A percentile compares a stretch with the other conserved stretches of the same genome.
phyloP scores from a whole-genome alignment of 2,797 vertebrate genomes.

The Naso thynnoides region DNA sequence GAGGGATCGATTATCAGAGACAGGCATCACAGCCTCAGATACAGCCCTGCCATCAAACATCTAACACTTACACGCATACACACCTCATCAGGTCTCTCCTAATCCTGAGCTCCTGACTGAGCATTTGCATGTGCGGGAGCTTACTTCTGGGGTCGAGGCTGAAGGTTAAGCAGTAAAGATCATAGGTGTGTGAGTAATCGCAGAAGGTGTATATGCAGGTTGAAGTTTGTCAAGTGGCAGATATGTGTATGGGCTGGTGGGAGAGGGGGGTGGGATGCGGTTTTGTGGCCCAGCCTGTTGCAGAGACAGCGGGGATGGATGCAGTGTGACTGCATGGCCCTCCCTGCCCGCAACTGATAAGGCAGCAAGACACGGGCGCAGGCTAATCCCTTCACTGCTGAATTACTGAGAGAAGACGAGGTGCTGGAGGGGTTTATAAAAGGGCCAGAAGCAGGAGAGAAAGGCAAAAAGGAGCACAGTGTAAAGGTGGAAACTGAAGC shows the following conservation, averaged over 20 bases:
- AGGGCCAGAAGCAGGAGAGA: slow-evolving; percentile 54
- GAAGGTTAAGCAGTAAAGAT: slow-evolving; percentile 51
- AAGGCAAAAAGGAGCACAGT: slow-evolving; percentile 16
- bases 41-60: slow-evolving; percentile 53
- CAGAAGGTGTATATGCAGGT: slow-evolving; percentile 15
- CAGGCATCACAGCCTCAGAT: slow-evolving; percentile 67
- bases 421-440: slow-evolving; percentile 63
- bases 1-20: slow-evolving; percentile 74
- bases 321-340: slow-evolving; percentile 59
- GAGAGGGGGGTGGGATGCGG: background rate
- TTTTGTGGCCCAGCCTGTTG: slow-evolving; percentile 52
- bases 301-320: slow-evolving; percentile 53
- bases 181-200: slow-evolving; percentile 23
- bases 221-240: slow-evolving; percentile 37
- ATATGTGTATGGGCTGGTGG: slow-evolving; percentile 10
- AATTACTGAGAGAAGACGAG: slow-evolving; percentile 67
- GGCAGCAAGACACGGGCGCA: slow-evolving; percentile 59
- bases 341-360: slow-evolving; percentile 77
- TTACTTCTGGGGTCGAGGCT: background rate
- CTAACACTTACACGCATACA: slow-evolving; percentile 11
- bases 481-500: slow-evolving; percentile 28
- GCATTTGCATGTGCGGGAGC: slow-evolving; percentile 30
- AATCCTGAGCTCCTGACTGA: slow-evolving; percentile 30
- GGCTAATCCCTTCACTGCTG: slow-evolving; percentile 75
- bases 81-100: slow-evolving; percentile 34